Percentiles rank a stretch among this genome's conserved stretches.
These are phyloP conservation scores for Podabrus alpinus DNA, from an alignment of 2,888 invertebrate species.

Conservation along the genomic window DNA sequence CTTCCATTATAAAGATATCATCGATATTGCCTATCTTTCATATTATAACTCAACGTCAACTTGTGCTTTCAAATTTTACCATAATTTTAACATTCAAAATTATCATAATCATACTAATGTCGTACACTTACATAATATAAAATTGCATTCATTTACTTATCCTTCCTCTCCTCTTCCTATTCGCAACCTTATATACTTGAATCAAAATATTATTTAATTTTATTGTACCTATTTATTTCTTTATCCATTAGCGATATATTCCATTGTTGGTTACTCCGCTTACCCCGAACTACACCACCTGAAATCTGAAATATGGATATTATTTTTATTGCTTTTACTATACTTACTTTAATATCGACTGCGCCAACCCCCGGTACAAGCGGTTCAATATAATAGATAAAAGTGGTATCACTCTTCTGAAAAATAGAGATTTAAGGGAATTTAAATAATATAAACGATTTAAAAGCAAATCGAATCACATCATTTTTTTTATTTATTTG, in stretches of 20 bases:
- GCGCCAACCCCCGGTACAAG: too few relatives aligned
- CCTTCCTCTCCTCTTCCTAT: background rate
- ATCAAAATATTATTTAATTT: background rate
- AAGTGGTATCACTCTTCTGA: too few relatives aligned
- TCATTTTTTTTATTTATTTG: too few relatives aligned
- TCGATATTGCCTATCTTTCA: constrained; percentile 2
- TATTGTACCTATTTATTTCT: background rate
- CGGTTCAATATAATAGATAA: too few relatives aligned
- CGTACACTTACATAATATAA: background rate
- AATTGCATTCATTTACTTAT: background rate
- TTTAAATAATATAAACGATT: too few relatives aligned
- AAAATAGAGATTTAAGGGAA: too few relatives aligned
- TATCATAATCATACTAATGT: background rate
- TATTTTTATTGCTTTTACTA: background rate
- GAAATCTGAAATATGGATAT: background rate
- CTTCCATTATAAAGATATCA: constrained; percentile 20
- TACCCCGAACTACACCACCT: background rate
- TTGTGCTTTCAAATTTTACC: background rate
- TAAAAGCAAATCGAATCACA: too few relatives aligned
- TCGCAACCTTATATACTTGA: background rate
- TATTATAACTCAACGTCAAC: constrained; percentile 11
- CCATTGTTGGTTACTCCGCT: too few relatives aligned
- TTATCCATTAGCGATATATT: too few relatives aligned
- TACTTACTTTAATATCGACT: too few relatives aligned
- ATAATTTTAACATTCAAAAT: background rate